phyloP scores from a whole-genome alignment of 2,113 vertebrate genomes.

The Benthochromis sp. region DNA sequence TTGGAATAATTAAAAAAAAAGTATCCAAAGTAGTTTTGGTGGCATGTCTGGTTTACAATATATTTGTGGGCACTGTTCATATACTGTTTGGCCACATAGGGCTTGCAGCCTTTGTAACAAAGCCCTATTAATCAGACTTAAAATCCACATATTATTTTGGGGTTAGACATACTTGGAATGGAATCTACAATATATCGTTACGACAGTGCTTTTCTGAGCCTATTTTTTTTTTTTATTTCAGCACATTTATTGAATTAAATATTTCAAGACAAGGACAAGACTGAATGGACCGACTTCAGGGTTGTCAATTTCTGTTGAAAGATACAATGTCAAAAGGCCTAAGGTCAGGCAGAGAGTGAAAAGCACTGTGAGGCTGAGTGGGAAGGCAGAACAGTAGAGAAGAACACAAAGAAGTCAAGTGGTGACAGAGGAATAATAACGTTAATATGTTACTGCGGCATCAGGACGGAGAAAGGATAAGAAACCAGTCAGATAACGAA shows the following conservation, averaged over 20 bases:
- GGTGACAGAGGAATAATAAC: not conserved
- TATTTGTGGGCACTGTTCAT: not conserved
- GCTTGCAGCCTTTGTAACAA: not conserved
- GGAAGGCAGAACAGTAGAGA: not conserved
- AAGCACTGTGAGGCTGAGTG: not conserved
- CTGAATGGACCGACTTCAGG: not conserved
- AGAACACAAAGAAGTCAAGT: not conserved
- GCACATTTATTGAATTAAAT: not conserved
- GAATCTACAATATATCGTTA: not conserved
- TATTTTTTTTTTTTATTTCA: not conserved
- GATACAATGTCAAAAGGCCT: not conserved
- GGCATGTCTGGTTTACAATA: not conserved
- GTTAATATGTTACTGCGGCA: not conserved
- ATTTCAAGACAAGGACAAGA: not conserved
- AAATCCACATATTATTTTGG: not conserved
- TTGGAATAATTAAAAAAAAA: not conserved
- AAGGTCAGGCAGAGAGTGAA: not conserved
- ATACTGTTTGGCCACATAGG: not conserved
- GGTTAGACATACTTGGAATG: not conserved
- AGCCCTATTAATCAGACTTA: not conserved
- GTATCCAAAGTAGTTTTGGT: not conserved
- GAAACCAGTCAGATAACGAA: not conserved
- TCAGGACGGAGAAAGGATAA: not conserved
- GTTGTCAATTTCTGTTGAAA: conserved; percentile 7
- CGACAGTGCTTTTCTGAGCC: not conserved